Percentiles rank a stretch among this genome's conserved stretches.
Evolutionary conservation across 2,797 vertebrate genomes (phyloP).

Genomic region (Sparus aurata): DNA sequence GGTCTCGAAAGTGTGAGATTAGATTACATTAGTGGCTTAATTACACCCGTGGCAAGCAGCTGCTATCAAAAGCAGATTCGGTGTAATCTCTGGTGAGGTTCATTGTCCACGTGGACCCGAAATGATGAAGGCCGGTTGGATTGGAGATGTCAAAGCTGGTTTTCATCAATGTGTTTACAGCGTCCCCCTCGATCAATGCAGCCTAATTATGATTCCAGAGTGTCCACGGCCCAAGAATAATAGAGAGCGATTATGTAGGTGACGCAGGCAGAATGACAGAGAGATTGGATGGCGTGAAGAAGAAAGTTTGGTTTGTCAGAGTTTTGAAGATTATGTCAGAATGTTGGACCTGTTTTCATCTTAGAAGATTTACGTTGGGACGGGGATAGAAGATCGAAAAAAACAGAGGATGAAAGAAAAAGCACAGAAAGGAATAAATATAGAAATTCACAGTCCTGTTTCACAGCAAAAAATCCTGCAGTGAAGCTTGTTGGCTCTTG

Average conservation of each 20-base stretch:
- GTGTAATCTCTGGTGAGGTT: conserved; percentile 53
- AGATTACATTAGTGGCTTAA: conserved; percentile 68
- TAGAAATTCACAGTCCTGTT: background rate
- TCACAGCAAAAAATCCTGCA: conserved; percentile 3
- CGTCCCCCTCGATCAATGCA: conserved; percentile 66
- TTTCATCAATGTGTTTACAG: conserved; percentile 74
- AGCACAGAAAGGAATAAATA: background rate
- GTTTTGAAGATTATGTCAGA: conserved; percentile 2
- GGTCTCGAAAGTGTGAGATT: conserved; percentile 60
- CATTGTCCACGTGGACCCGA: conserved; percentile 53
- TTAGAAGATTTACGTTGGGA: background rate
- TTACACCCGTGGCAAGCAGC: conserved; percentile 48
- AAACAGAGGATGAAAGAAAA: background rate
- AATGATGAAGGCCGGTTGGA: conserved; percentile 56
- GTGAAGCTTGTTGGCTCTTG: background rate
- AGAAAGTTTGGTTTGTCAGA: conserved; percentile 21
- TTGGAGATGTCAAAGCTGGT: conserved; percentile 76
- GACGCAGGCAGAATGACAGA: conserved; percentile 44
- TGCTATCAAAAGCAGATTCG: conserved; percentile 61
- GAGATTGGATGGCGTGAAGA: background rate
- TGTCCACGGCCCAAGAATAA: conserved; percentile 48
- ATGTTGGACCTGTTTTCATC: conserved; percentile 19
- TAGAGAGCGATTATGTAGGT: conserved; percentile 49
- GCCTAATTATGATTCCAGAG: conserved; percentile 71
- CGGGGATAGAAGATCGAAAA: background rate